Evolutionary conservation across 2,888 invertebrate species (phyloP).

Genomic region (Myathropa florea): DNA sequence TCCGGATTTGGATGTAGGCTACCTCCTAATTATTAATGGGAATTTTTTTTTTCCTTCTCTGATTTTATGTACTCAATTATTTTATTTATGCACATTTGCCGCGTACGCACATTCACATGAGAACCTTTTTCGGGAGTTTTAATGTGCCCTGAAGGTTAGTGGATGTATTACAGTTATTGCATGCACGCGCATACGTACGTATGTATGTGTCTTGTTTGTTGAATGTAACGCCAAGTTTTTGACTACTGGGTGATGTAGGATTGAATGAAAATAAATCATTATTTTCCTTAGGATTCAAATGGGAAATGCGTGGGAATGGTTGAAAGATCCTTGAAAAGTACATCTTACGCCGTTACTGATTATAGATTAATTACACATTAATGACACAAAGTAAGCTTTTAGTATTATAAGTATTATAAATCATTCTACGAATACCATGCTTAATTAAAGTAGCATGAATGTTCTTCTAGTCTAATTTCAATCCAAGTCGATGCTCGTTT

Average conservation of each 20-base stretch:
- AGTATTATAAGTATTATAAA: too few species aligned
- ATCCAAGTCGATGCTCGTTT: too few species aligned
- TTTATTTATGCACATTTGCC: background rate
- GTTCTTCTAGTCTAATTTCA: too few species aligned
- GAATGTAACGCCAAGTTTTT: background rate
- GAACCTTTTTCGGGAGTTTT: background rate
- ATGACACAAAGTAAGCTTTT: too few species aligned
- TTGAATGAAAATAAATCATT: background rate
- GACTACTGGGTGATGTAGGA: background rate
- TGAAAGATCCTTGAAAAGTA: too few species aligned
- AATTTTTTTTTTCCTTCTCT: slow-evolving; percentile 21
- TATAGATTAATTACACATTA: too few species aligned
- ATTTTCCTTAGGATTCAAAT: background rate
- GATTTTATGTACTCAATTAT: slow-evolving; percentile 27
- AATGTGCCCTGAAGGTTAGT: background rate
- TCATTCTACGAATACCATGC: too few species aligned
- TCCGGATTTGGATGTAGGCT: slow-evolving; percentile 60
- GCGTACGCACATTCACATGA: background rate
- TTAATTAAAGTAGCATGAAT: too few species aligned
- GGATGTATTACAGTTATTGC: slow-evolving; percentile 1
- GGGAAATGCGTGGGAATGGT: too few species aligned
- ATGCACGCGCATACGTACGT: background rate
- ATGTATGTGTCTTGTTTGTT: background rate
- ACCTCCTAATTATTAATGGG: slow-evolving; percentile 61
- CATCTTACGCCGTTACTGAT: too few species aligned